Conservation (phyloP, 2,113 vertebrate species). For the Barnardius zonarius region DNA sequence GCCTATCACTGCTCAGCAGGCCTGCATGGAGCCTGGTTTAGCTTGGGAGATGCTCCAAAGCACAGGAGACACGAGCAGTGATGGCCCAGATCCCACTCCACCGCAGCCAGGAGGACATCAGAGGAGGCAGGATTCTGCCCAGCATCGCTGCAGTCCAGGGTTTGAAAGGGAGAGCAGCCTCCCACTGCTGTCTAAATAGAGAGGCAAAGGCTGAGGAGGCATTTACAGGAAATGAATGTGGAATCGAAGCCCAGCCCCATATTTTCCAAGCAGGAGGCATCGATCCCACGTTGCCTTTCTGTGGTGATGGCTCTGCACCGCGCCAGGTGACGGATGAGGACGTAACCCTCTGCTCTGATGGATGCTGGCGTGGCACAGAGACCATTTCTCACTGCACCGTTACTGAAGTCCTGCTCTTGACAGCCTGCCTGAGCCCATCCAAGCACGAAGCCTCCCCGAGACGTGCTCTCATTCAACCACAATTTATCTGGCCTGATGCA, state of each 20-base stretch:
- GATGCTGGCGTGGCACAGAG: neutral
- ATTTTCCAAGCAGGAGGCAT: slow-evolving; percentile 39
- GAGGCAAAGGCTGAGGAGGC: neutral
- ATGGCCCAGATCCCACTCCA: neutral
- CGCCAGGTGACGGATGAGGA: neutral
- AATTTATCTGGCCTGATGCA: neutral
- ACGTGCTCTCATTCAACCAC: neutral
- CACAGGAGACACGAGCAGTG: neutral
- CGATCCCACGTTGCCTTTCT: neutral
- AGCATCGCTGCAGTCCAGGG: rapidly evolving
- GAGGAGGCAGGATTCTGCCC: neutral
- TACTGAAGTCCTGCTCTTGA: neutral
- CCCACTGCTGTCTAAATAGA: neutral
- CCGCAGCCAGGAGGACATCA: neutral
- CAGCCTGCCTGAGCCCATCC: neutral
- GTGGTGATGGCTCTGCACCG: neutral
- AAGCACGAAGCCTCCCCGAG: neutral
- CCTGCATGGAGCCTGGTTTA: neutral
- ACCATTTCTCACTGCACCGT: neutral
- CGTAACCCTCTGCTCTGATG: neutral
- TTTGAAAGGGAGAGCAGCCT: neutral
- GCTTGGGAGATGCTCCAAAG: neutral
- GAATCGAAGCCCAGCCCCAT: neutral
- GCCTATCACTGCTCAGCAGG: neutral
- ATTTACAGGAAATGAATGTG: slow-evolving; percentile 43